Base-by-base conservation (phyloP, 2,888 invertebrate genomes). In the Smittia sp. region DNA sequence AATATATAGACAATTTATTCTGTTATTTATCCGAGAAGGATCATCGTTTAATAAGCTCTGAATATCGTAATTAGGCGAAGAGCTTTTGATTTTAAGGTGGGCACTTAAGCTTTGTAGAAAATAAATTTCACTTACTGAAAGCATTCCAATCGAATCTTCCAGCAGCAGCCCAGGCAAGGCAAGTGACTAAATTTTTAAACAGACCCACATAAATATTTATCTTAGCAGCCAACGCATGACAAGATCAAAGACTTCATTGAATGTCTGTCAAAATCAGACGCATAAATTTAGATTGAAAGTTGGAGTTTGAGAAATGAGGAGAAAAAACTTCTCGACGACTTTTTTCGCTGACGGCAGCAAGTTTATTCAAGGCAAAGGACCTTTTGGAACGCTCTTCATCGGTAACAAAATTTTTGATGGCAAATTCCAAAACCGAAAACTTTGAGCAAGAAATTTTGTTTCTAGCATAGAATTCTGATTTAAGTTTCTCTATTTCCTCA, bases 301-400 rank as follows among this genome's bases (percentile, higher is more conserved):
- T 46, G 2, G n/a, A 22, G 38, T 38, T 38, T 9, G n/a, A 46
- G 58, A 20, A 25, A 27, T 1, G 22, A 24, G 6, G 58, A 20
- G 20, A 4, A 24, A 13, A 7, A 58, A 58, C 22, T 58, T 58
- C 4, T 24, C 20, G 2, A 63, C 27, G 20, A 27, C 27, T 4
- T 63, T 27, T n/a, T 25, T 20, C 20, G 63, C 20, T 15, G 27
- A 63, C 15, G 63, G 27, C 25, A 63, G 25, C 63, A 63, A 63
- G 22, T 63, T 63, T n/a, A n/a, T 63, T 3, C 3, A 6, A 4
- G 63, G 63, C 3, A 6, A 3, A 11, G 15, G 22, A 2, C 24
- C 13, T 1, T 63, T 63, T n/a, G 63, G 63, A 63, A 63, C 63
- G 13, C 27, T 63, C 11, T 7, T 27, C 22, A 25, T 1, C 3